Percentiles rank a stretch among this genome's conserved stretches.
These are phyloP conservation scores for Sebastes iracundus DNA, from an alignment of 2,797 vertebrate genomes.

Conservation along the genomic window DNA sequence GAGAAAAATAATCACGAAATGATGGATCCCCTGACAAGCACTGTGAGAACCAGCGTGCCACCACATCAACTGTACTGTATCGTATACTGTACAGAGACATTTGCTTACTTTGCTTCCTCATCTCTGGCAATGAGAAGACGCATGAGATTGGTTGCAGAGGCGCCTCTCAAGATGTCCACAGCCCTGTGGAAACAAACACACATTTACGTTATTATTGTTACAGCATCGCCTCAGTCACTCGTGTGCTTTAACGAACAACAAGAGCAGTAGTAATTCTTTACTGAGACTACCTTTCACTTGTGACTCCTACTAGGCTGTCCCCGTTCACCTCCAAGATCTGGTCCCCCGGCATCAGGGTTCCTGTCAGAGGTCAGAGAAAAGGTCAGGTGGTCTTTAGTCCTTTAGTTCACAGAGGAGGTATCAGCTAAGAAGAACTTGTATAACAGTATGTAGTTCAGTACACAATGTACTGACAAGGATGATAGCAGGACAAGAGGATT, in stretches of 20 bases:
- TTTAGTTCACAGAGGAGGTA: neutral
- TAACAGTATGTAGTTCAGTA: neutral
- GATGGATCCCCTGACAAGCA: neutral
- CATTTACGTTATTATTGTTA: neutral
- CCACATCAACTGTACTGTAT: neutral
- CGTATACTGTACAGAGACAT: neutral
- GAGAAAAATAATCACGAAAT: neutral
- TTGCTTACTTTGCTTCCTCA: conserved; percentile 87
- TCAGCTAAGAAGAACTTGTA: neutral
- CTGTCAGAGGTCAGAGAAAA: conserved; percentile 65
- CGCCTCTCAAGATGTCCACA: conserved; percentile 89
- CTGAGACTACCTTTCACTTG: conserved; percentile 87
- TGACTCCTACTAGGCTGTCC: conserved; percentile 89
- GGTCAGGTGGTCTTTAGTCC: neutral
- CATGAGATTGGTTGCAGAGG: conserved; percentile 92
- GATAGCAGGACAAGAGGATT: neutral
- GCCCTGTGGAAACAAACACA: conserved; percentile 78
- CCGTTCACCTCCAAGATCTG: conserved; percentile 95
- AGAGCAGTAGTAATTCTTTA: neutral
- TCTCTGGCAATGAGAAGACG: conserved; percentile 91
- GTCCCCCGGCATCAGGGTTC: conserved; percentile 90
- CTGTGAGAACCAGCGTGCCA: neutral
- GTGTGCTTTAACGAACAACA: neutral
- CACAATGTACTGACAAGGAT: neutral
- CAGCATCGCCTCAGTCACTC: neutral